These are phyloP conservation scores for Chrysoperla carnea DNA, from an alignment of 1,140 invertebrate genomes.

Conservation along the genomic window DNA sequence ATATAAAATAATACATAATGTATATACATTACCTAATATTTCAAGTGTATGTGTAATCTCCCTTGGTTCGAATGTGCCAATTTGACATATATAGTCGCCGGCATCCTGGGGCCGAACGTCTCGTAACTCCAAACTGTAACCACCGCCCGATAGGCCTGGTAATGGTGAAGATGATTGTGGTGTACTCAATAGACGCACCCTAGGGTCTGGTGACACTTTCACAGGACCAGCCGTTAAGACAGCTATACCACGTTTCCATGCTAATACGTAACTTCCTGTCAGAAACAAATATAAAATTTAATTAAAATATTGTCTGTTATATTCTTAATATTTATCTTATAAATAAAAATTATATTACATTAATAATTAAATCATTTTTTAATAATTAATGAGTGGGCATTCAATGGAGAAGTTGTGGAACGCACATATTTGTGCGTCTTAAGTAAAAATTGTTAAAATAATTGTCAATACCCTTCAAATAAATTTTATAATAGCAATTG, in stretches of 20 bases:
- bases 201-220: constrained; percentile 31
- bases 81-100: constrained; percentile 33
- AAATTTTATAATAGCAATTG: no score
- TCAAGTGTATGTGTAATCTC: constrained; percentile 37
- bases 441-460: no score
- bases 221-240: constrained; percentile 33
- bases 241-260: constrained; percentile 33
- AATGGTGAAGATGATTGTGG: constrained; percentile 10
- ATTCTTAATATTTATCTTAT: no score
- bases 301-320: no score
- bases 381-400: no score
- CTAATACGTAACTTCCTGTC: constrained; percentile 29
- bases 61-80: constrained; percentile 29
- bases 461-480: no score
- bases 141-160: constrained; percentile 19
- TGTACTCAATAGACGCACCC: constrained; percentile 26
- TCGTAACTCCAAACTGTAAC: constrained; percentile 32
- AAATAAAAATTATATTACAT: no score
- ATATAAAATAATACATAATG: background rate
- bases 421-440: no score
- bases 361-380: no score
- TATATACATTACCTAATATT: constrained; percentile 29
- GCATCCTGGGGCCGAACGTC: constrained; percentile 31
- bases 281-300: no score
- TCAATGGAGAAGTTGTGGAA: no score